Percentiles rank a stretch among this genome's conserved stretches.
Evolutionary conservation across 2,888 invertebrate species (phyloP).

Genomic region (Cheilosia urbana): DNA sequence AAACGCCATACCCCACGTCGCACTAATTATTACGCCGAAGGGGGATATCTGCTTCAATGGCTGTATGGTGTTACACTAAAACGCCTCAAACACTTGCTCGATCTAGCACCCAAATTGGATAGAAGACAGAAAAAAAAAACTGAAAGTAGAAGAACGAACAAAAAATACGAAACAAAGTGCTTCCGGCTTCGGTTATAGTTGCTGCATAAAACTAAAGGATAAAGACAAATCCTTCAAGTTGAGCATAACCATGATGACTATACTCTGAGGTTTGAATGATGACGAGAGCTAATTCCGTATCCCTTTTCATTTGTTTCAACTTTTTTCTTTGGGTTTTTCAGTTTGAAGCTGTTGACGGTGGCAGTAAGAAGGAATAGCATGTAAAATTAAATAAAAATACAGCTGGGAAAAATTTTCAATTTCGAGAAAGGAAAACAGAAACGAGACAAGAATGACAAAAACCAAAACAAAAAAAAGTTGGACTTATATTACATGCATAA

Average conservation of each 20-base stretch:
- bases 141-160: background rate
- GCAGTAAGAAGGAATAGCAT: constrained; percentile 20
- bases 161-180: constrained; percentile 20
- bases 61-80: constrained; percentile 9
- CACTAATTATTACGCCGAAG: constrained; percentile 48
- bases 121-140: constrained; percentile 16
- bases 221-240: constrained; percentile 46
- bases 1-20: background rate
- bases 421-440: constrained; percentile 10
- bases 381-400: constrained; percentile 55
- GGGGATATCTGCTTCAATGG: constrained; percentile 32
- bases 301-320: constrained; percentile 14
- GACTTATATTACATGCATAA: constrained; percentile 48
- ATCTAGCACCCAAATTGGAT: constrained; percentile 37
- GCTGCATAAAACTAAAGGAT: background rate
- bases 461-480: constrained; percentile 1
- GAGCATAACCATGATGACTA: constrained; percentile 25
- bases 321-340: background rate
- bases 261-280: constrained; percentile 24
- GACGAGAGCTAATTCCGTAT: constrained; percentile 47
- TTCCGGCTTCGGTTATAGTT: background rate
- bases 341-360: constrained; percentile 15
- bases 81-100: constrained; percentile 23
- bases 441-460: constrained; percentile 14
- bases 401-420: constrained; percentile 16